Conservation (phyloP, 2,797 vertebrate species). For the Rhabdophis nuchalis region DNA sequence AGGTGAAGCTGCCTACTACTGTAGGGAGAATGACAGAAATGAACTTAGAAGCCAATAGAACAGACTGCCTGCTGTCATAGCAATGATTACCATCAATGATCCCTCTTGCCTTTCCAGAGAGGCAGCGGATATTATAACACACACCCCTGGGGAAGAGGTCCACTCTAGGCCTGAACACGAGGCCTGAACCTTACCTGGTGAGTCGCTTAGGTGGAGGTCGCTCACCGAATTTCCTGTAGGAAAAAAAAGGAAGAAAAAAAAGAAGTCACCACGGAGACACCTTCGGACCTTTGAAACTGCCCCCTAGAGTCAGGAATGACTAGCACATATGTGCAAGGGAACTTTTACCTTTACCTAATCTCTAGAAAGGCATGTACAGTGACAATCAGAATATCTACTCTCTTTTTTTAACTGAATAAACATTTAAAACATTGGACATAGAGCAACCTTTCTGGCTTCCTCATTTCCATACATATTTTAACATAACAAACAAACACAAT, state of each 20-base stretch:
- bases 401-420: too few species aligned
- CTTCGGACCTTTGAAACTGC: too few species aligned
- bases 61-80: background rate
- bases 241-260: constrained; percentile 26
- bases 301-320: too few species aligned
- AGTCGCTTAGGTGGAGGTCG: constrained; percentile 97
- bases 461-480: too few species aligned
- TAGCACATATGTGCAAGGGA: too few species aligned
- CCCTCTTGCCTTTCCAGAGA: background rate
- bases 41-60: background rate
- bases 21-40: background rate
- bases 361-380: background rate
- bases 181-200: constrained; percentile 81
- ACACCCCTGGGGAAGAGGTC: background rate
- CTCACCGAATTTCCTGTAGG: constrained; percentile 97
- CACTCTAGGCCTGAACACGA: background rate
- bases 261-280: background rate
- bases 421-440: too few species aligned
- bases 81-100: background rate
- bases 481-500: too few species aligned
- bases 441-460: too few species aligned
- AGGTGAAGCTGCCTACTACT: background rate
- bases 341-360: background rate
- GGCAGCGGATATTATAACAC: background rate
- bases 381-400: background rate